Evolutionary conservation across 1,140 invertebrate species (phyloP).

Genomic region (Thalassaphorura encarpata): DNA sequence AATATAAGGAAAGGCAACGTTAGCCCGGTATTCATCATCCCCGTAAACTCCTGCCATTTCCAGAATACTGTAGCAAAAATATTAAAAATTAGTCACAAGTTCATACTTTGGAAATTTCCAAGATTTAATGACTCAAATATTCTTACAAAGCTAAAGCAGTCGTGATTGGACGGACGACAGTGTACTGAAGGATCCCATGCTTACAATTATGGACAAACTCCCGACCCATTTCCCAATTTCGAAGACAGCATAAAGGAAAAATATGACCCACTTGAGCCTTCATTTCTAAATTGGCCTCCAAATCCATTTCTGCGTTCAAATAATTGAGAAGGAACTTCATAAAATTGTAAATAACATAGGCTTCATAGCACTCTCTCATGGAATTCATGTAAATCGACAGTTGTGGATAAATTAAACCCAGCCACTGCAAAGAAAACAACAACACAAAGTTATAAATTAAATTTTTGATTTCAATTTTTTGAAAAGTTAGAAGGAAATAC

Average conservation of each 20-base stretch:
- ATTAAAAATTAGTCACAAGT: conserved; percentile 9
- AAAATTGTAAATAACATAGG: conserved; percentile 95
- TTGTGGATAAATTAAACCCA: conserved; percentile 67
- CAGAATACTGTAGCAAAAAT: conserved; percentile 55
- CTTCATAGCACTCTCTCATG: conserved; percentile 87
- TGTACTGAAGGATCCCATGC: conserved; percentile 92
- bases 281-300: conserved; percentile 68
- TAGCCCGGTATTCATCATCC: conserved; percentile 74
- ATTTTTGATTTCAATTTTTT: conserved; percentile 10
- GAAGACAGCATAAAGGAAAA: conserved; percentile 38
- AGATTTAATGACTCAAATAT: not conserved
- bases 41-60: conserved; percentile 74
- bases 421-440: conserved; percentile 53
- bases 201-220: conserved; percentile 90
- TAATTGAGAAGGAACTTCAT: conserved; percentile 91
- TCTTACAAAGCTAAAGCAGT: conserved; percentile 79
- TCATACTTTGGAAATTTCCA: not conserved
- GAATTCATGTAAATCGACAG: conserved; percentile 86
- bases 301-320: conserved; percentile 59
- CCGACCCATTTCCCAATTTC: conserved; percentile 47
- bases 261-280: conserved; percentile 55
- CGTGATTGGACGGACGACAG: conserved; percentile 74
- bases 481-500: conserved; percentile 37
- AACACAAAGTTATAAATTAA: conserved; percentile 24
- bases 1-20: conserved; percentile 81